Percentiles rank a stretch among this genome's conserved stretches.
phyloP scores from a whole-genome alignment of 2,113 vertebrate species.

The Apeltes quadracus region DNA sequence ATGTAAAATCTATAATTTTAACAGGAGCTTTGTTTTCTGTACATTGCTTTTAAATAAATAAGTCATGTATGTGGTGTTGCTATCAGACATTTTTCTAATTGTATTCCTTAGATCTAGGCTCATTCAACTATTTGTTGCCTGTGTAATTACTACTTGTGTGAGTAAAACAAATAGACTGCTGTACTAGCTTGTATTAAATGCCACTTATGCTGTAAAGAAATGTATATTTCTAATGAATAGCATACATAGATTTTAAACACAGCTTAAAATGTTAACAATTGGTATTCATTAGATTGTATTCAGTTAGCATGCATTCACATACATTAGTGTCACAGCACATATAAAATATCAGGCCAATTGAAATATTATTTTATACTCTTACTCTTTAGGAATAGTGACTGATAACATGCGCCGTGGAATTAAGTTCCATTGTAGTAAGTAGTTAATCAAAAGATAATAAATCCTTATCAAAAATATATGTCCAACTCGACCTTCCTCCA shows the following conservation, averaged over 20 bases:
- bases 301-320: background rate
- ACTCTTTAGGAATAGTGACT: no score
- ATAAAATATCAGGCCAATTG: background rate
- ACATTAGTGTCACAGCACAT: background rate
- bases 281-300: background rate
- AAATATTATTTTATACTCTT: background rate
- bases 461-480: background rate
- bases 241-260: background rate
- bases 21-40: conserved; percentile 44
- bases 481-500: background rate
- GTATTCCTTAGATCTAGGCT: background rate
- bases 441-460: background rate
- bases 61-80: conserved; percentile 23
- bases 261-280: background rate
- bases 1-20: conserved; percentile 26
- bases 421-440: background rate
- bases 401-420: no score
- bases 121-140: background rate
- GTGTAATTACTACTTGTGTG: background rate
- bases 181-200: background rate
- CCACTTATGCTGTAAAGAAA: background rate
- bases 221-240: background rate
- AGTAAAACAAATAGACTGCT: background rate
- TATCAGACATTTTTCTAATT: background rate
- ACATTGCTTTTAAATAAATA: conserved; percentile 72